phyloP scores from a whole-genome alignment of 2,888 invertebrate species.

The Drosophila leonis region DNA sequence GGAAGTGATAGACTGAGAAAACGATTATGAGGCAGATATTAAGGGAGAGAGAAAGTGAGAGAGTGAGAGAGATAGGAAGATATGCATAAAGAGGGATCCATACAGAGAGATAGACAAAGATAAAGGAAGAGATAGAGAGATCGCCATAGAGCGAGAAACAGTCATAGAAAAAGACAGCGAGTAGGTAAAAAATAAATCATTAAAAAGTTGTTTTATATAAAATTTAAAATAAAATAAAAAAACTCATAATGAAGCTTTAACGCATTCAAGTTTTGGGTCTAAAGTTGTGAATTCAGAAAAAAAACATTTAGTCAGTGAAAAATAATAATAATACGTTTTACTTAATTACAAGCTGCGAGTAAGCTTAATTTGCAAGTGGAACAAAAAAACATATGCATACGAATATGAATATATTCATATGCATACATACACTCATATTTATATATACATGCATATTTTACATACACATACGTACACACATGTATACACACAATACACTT shows the following conservation, averaged over 20 bases:
- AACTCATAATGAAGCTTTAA: not conserved
- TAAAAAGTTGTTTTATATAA: not conserved
- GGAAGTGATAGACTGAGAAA: too few species aligned
- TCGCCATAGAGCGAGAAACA: too few species aligned
- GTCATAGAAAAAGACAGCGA: not conserved
- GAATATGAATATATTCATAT: too few species aligned
- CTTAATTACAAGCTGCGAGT: slow-evolving; percentile 1
- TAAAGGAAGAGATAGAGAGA: too few species aligned
- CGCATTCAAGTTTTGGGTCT: not conserved
- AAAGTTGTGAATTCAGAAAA: not conserved
- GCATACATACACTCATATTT: not conserved
- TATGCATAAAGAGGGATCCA: not conserved
- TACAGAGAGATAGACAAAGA: not conserved
- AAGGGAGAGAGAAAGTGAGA: too few species aligned
- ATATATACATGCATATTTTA: not conserved
- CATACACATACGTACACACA: not conserved
- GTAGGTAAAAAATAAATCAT: not conserved
- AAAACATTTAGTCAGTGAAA: not conserved
- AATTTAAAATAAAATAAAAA: not conserved
- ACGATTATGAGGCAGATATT: too few species aligned
- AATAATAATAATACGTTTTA: not conserved
- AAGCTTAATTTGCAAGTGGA: not conserved
- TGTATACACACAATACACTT: not conserved
- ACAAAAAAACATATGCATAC: not conserved
- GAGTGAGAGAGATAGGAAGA: too few species aligned